A percentile compares a stretch with the other conserved stretches of the same genome.
phyloP scores from a whole-genome alignment of 2,113 vertebrate genomes.

The Opisthocomus hoazin region DNA sequence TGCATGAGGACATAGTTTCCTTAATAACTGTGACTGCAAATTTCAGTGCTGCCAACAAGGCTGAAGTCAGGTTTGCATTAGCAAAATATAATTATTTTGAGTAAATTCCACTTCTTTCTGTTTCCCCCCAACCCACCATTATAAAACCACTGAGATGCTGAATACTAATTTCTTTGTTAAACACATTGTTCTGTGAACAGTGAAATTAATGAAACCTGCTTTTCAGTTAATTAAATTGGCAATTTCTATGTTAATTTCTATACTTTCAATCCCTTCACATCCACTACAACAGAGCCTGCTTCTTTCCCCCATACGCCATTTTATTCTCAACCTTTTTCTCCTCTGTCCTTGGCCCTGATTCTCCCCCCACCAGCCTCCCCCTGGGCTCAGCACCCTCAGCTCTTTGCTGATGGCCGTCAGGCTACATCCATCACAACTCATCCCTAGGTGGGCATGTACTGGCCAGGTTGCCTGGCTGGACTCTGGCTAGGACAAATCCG shows the following conservation, averaged over 20 bases:
- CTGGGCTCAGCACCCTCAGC: not conserved
- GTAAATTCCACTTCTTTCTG: not conserved
- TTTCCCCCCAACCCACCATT: not conserved
- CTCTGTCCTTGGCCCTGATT: not conserved
- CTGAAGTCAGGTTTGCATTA: not conserved
- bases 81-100: not conserved
- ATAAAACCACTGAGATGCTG: not conserved
- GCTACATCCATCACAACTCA: fast-evolving
- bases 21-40: not conserved
- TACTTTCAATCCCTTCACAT: not conserved
- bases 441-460: not conserved
- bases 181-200: not conserved
- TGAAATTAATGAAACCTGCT: not conserved
- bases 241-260: not conserved
- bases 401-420: not conserved
- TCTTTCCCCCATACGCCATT: not conserved
- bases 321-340: not conserved
- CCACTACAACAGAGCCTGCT: not conserved
- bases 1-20: not conserved
- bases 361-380: not conserved
- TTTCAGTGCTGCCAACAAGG: not conserved
- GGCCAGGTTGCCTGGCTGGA: not conserved
- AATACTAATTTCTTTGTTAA: not conserved
- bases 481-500: not conserved
- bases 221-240: not conserved